Conservation (phyloP, 2,888 invertebrate genomes). For the Cancer borealis region DNA sequence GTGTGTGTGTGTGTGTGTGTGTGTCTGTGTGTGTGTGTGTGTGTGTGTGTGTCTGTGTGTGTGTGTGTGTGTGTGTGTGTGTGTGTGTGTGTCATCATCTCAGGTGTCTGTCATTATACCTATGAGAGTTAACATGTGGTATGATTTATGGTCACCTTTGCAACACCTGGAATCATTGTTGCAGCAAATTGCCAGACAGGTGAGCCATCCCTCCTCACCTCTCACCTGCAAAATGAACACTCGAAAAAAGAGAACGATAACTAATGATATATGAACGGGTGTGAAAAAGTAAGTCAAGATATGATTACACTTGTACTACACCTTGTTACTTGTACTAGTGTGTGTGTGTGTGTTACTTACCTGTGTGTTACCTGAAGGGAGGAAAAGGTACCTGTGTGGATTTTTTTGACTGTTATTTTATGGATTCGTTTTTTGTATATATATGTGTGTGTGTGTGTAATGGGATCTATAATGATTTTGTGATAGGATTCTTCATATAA, state of each 20-base stretch:
- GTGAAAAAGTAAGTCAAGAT: neutral
- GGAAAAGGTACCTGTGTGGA: neutral
- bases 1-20: too few relatives aligned
- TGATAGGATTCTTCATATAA: neutral
- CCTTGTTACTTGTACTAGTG: neutral
- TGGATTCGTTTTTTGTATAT: neutral
- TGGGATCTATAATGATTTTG: neutral
- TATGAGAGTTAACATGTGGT: neutral
- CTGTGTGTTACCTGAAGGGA: neutral
- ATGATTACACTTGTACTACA: neutral
- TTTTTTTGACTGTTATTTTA: neutral
- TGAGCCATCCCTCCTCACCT: neutral
- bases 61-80: neutral
- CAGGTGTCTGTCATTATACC: neutral
- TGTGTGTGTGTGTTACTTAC: neutral
- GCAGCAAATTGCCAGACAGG: neutral
- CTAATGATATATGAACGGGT: neutral
- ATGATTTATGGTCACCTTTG: neutral
- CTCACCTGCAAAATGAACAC: neutral
- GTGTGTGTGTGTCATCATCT: neutral
- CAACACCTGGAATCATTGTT: neutral
- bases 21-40: neutral
- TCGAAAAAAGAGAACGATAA: neutral
- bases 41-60: neutral
- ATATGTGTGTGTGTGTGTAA: neutral